Base-by-base conservation (phyloP, 2,797 vertebrate species). In the Gallinago stenura region DNA sequence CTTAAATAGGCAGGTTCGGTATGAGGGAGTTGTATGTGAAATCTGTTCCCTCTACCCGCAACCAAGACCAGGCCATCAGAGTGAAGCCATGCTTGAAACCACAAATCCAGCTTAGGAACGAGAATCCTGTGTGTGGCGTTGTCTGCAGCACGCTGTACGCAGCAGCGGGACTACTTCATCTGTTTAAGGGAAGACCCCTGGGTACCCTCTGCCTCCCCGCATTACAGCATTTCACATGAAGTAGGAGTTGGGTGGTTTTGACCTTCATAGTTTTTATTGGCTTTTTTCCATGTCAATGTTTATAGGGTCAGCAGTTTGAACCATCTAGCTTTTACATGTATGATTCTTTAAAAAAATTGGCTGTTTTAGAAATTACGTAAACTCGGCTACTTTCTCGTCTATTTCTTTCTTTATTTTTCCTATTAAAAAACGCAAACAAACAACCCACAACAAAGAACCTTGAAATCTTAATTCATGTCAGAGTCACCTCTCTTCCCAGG, bases 111-210 rank as follows among this genome's bases (percentile, higher is more conserved):
- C 1, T 61, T 57, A 48, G 45, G 41, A 86, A 71, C 0, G 1
- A 54, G 41, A 82, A 73, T 45, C 18, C 16, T 26, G 12, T 22
- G 39, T 31, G 33, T 21, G 37, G 57, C 50, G 15, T 50, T 46
- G 25, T 0, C 45, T 15, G 12, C 18, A 53, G 37, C 12, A 30
- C 24, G 18, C 45, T 73, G 56, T 20, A 43, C 0, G 4, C 35
- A 58, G 5, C 50, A 71, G 25, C 5, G 1, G 43, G 12, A 16
- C 37, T 54, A 17, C 22, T 51, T 71, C 10, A 15, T 19, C 8
- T 57, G 30, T 2, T 1, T 33, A 72, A 51, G 16, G 30, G 45
- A 85, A 61, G 58, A 69, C 2, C 30, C 39, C 8, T 8, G 10
- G 8, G 21, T 65, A 82, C 9, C 11, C 33, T 72, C 51, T 62